These are phyloP conservation scores for Engystomops pustulosus DNA, from an alignment of 2,113 vertebrate genomes.

Conservation along the genomic window DNA sequence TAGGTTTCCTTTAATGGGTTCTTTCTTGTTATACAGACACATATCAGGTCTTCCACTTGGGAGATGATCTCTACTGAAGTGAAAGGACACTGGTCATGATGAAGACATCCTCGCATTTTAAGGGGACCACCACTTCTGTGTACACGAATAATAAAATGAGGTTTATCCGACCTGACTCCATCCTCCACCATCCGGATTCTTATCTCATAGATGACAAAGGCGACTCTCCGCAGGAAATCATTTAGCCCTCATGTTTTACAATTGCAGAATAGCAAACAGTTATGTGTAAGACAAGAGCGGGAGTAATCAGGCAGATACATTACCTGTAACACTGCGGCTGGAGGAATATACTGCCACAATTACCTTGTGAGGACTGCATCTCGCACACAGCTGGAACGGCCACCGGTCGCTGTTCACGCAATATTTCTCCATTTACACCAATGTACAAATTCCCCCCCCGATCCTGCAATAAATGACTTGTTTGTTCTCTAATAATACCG, in stretches of 20 bases:
- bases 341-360: constrained; percentile 2
- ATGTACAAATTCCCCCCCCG: not conserved
- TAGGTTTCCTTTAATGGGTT: no score
- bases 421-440: constrained; percentile 28
- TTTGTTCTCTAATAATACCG: not conserved
- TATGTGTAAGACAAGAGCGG: not conserved
- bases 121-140: not conserved
- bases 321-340: not conserved
- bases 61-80: no score
- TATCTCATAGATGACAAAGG: not conserved
- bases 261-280: not conserved
- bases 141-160: not conserved
- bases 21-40: no score
- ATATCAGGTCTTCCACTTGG: no score
- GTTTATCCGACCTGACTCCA: not conserved
- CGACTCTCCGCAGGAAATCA: not conserved
- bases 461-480: not conserved
- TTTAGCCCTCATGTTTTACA: not conserved
- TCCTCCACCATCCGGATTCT: not conserved
- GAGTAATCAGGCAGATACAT: not conserved
- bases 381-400: constrained; percentile 24
- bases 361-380: not conserved
- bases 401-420: constrained; percentile 10
- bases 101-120: no score
- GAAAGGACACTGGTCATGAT: no score